A percentile compares a stretch with the other conserved stretches of the same genome.
These are phyloP conservation scores for Chaetoderma sp. DNA, from an alignment of 2,888 invertebrate genomes.

Conservation along the genomic window DNA sequence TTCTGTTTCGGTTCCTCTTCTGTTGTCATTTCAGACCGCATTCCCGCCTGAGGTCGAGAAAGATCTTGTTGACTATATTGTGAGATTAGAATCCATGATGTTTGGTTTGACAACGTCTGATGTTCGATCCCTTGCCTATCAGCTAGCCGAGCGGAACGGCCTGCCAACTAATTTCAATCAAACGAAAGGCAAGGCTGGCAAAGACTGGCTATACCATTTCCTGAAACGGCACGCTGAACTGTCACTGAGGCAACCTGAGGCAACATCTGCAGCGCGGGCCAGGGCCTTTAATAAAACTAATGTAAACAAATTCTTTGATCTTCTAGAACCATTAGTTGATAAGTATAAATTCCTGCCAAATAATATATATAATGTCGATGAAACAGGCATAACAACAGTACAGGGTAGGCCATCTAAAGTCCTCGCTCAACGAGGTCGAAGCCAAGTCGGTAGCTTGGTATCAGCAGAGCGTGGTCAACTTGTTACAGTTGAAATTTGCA, in stretches of 20 bases:
- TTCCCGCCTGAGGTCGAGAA: too few relatives aligned
- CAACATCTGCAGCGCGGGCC: slow-evolving; percentile 17
- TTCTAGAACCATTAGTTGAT: slow-evolving; percentile 6
- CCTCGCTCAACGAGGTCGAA: background rate
- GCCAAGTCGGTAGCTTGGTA: background rate
- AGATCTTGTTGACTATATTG: too few relatives aligned
- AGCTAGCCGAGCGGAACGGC: slow-evolving; percentile 10
- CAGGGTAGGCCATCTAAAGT: background rate
- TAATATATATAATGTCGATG: background rate
- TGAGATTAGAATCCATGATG: background rate
- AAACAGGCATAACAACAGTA: background rate
- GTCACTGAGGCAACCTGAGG: slow-evolving; percentile 9
- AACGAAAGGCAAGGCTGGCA: slow-evolving; percentile 9
- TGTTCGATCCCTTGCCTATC: slow-evolving; percentile 11
- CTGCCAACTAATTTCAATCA: slow-evolving; percentile 11
- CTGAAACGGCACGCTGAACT: background rate
- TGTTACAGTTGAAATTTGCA: background rate
- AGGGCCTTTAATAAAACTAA: slow-evolving; percentile 18
- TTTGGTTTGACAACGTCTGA: slow-evolving; percentile 13
- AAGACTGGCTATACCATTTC: slow-evolving; percentile 13
- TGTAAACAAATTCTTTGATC: slow-evolving; percentile 20
- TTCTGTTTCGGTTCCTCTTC: too few relatives aligned
- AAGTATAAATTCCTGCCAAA: background rate
- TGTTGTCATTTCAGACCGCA: too few relatives aligned
- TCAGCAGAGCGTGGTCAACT: background rate